phyloP scores from a whole-genome alignment of 2,888 invertebrate genomes.

The Drosophila falleni region DNA sequence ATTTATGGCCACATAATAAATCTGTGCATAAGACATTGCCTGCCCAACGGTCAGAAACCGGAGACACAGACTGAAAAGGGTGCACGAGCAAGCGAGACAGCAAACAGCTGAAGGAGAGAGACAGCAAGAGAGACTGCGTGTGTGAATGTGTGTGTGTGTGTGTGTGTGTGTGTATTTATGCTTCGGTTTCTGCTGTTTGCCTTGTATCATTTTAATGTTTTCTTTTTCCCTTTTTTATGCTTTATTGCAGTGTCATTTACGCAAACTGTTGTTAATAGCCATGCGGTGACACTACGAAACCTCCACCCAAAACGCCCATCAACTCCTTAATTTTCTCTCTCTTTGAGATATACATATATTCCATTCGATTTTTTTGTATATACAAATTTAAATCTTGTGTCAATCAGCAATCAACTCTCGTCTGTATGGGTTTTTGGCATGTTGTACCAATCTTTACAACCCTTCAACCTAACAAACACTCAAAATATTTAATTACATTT shows the following conservation, averaged over 20 bases:
- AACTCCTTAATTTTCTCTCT: neutral
- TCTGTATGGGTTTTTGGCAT: neutral
- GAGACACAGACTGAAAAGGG: constrained; percentile 16
- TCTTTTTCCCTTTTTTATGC: constrained; percentile 46
- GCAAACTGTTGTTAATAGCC: constrained; percentile 79
- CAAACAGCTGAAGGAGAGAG: neutral
- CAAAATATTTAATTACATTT: too few relatives aligned
- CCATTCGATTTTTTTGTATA: neutral
- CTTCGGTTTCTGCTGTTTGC: constrained; percentile 17
- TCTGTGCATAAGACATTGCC: constrained; percentile 79
- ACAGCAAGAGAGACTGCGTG: neutral
- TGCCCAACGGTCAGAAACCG: constrained; percentile 55
- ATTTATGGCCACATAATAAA: constrained; percentile 83
- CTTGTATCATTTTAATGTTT: constrained; percentile 65
- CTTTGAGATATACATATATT: neutral
- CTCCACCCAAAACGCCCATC: constrained; percentile 5
- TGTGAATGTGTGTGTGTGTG: neutral
- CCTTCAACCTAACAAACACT: neutral
- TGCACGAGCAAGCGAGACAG: neutral
- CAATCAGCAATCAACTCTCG: neutral
- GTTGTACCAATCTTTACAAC: neutral
- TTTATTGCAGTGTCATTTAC: constrained; percentile 77
- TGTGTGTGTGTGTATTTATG: neutral
- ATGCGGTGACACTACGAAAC: constrained; percentile 60
- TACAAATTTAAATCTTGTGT: neutral